Conservation (phyloP, 2,113 vertebrate genomes). For the Oreocharis arfaki region DNA sequence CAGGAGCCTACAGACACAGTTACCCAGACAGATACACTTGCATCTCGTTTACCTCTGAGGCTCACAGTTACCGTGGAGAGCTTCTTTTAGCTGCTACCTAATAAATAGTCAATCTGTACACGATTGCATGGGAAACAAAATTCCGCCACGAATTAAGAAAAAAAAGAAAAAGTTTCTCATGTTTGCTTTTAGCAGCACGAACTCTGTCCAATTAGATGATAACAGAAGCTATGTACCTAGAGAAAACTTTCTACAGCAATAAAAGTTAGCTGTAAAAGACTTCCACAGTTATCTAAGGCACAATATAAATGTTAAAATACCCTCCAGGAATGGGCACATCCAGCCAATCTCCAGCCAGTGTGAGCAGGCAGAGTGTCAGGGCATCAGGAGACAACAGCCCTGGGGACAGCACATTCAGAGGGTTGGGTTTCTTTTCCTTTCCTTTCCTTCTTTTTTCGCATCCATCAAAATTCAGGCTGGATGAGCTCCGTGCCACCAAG, state of each 20-base stretch:
- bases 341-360: background rate
- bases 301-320: background rate
- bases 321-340: fast-evolving
- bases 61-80: conserved; percentile 2
- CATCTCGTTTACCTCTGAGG: background rate
- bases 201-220: background rate
- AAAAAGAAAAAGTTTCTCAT: background rate
- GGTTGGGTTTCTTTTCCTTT: background rate
- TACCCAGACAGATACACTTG: background rate
- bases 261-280: background rate
- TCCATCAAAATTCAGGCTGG: background rate
- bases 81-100: background rate
- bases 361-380: background rate
- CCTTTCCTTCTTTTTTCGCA: background rate
- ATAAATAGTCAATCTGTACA: background rate
- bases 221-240: background rate
- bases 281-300: background rate
- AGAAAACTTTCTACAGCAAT: background rate
- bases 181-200: background rate
- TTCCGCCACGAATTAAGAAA: background rate
- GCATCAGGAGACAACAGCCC: background rate
- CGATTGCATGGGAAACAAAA: background rate
- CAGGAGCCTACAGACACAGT: background rate
- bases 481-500: background rate
- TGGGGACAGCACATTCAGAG: background rate